Conservation (phyloP, 2,888 invertebrate genomes). For the Synanthedon andrenaeformis region DNA sequence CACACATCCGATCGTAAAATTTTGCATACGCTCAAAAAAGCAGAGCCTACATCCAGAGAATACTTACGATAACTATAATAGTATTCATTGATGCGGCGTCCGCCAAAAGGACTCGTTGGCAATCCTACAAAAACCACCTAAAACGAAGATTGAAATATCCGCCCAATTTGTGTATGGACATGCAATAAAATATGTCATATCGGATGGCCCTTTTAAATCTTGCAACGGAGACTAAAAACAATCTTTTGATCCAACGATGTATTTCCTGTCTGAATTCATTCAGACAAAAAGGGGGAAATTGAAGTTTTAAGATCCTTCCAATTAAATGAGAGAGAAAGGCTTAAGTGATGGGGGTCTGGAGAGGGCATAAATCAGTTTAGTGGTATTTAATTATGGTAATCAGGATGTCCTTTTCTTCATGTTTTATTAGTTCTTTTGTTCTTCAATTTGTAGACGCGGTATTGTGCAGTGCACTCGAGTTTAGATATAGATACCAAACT, state of each 20-base stretch:
- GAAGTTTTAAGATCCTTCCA: conserved; percentile 48
- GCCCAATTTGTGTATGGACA: conserved; percentile 59
- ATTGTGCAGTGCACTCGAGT: no score
- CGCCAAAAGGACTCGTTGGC: conserved; percentile 18
- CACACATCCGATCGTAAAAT: conserved; percentile 21
- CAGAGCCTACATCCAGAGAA: conserved; percentile 5
- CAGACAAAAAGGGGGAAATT: conserved; percentile 46
- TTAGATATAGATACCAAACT: no score
- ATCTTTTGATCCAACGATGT: conserved; percentile 45
- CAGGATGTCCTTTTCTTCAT: conserved; percentile 40
- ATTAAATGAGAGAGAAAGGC: conserved; percentile 48
- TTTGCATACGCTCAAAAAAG: conserved; percentile 7
- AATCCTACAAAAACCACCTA: conserved; percentile 27
- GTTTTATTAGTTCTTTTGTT: conserved; percentile 28
- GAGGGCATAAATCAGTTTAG: conserved; percentile 45
- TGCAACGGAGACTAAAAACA: conserved; percentile 56
- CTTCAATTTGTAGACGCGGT: conserved; percentile 16
- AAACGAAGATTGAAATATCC: conserved; percentile 62
- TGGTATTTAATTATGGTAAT: conserved; percentile 46
- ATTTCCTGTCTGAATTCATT: conserved; percentile 50
- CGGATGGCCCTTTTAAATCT: conserved; percentile 42
- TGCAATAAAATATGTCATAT: conserved; percentile 66
- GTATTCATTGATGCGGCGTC: conserved; percentile 36
- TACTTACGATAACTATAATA: conserved; percentile 15
- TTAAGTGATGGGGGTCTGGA: conserved; percentile 53